These are phyloP conservation scores for Nephrotoma guestfalica DNA, from an alignment of 2,888 invertebrate genomes.

Conservation along the genomic window DNA sequence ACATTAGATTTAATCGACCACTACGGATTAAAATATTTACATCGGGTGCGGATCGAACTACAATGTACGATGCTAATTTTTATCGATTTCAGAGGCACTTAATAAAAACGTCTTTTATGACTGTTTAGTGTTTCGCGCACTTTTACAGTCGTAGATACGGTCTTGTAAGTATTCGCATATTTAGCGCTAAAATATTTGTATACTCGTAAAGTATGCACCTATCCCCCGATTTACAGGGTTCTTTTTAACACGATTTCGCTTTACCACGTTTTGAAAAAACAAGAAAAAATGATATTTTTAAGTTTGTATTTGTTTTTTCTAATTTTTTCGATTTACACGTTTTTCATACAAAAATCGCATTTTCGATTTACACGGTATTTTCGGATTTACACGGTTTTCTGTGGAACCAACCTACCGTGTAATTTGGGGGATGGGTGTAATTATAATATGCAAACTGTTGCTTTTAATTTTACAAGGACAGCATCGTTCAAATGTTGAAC, in stretches of 20 bases:
- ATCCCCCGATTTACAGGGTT: not conserved
- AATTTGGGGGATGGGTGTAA: not conserved
- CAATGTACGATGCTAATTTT: not conserved
- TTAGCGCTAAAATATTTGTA: not conserved
- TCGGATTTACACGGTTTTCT: too few relatives aligned
- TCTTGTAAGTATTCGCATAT: not conserved
- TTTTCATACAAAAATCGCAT: too few relatives aligned
- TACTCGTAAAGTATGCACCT: not conserved
- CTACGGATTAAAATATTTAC: not conserved
- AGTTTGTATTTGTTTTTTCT: too few relatives aligned
- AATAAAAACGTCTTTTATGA: not conserved
- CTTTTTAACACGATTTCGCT: too few relatives aligned
- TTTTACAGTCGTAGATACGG: not conserved
- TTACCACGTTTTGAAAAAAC: too few relatives aligned
- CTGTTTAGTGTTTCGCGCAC: not conserved
- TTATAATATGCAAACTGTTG: not conserved
- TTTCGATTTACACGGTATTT: too few relatives aligned
- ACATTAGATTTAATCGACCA: not conserved
- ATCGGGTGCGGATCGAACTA: not conserved
- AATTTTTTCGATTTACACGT: too few relatives aligned
- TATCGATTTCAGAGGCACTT: not conserved
- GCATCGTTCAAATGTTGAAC: not conserved
- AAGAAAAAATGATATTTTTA: too few relatives aligned
- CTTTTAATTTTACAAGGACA: not conserved
- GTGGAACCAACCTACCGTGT: too few relatives aligned